Conservation (phyloP, 2,888 invertebrate genomes). For the Leptogaster cylindrica region DNA sequence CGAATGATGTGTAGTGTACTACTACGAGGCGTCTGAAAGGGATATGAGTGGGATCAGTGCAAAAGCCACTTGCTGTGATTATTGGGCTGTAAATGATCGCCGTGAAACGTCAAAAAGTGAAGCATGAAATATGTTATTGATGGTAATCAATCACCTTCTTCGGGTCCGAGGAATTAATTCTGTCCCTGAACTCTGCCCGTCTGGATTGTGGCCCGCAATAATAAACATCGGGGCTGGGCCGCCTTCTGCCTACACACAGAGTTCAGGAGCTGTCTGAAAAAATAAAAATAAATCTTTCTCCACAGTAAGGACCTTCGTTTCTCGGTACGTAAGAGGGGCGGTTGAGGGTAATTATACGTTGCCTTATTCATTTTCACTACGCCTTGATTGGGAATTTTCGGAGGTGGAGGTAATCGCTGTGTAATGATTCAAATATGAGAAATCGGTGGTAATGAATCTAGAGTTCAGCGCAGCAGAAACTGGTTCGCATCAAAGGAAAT, state of each 20-base stretch:
- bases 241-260: not conserved
- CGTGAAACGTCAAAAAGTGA: constrained; percentile 28
- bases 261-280: constrained; percentile 5
- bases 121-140: constrained; percentile 36
- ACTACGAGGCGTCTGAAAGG: constrained; percentile 1
- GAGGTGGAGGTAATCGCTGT: constrained; percentile 3
- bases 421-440: constrained; percentile 28
- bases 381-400: constrained; percentile 26
- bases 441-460: not conserved
- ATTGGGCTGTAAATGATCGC: constrained; percentile 37
- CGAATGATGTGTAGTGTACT: too few species aligned
- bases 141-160: constrained; percentile 31
- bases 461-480: constrained; percentile 13
- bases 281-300: constrained; percentile 9
- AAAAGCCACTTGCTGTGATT: constrained; percentile 30
- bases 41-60: constrained; percentile 28
- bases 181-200: constrained; percentile 35
- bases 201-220: constrained; percentile 12
- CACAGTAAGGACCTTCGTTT: not conserved
- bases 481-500: too few species aligned
- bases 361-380: constrained; percentile 19
- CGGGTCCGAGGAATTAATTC: constrained; percentile 24
- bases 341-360: constrained; percentile 7
- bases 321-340: not conserved
- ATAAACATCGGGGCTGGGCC: constrained; percentile 1